A percentile compares a stretch with the other conserved stretches of the same genome.
Evolutionary conservation across 2,888 invertebrate species (phyloP).

Genomic region (Gastracanthus pulcherrimus): DNA sequence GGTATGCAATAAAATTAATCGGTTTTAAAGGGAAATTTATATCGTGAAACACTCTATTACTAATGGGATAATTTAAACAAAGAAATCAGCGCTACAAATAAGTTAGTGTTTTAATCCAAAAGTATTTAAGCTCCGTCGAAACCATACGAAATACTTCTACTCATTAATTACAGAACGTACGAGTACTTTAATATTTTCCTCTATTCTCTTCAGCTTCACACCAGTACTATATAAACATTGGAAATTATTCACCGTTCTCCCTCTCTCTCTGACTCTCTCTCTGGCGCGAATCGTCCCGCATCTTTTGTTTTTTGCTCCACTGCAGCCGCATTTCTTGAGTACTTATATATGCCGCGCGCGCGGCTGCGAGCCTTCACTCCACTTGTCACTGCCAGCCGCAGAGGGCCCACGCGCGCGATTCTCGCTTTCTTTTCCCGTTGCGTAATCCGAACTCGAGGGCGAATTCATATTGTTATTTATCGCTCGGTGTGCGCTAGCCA

Average conservation of each 20-base stretch:
- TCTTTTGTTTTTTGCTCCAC: constrained; percentile 18
- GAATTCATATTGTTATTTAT: constrained; percentile 36
- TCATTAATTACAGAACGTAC: not conserved
- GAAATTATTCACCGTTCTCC: constrained; percentile 35
- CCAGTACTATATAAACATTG: not conserved
- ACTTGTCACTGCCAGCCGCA: constrained; percentile 47
- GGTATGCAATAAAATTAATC: too few relatives aligned
- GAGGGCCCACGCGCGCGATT: not conserved
- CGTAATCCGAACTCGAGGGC: constrained; percentile 7
- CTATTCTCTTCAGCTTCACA: too few relatives aligned
- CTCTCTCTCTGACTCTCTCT: too few relatives aligned
- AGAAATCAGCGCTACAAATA: not conserved
- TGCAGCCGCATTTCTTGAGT: not conserved
- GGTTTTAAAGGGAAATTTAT: too few relatives aligned
- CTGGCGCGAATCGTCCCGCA: not conserved
- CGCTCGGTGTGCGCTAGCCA: too few relatives aligned
- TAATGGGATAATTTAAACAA: not conserved
- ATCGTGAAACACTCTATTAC: too few relatives aligned
- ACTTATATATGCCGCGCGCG: not conserved
- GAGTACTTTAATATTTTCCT: not conserved
- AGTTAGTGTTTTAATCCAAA: not conserved
- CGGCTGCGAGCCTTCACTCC: not conserved
- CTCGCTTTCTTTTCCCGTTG: constrained; percentile 27
- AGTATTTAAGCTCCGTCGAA: not conserved
- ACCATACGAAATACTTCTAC: not conserved